Conservation (phyloP, 2,797 vertebrate species). For the Clarias laeviceps region DNA sequence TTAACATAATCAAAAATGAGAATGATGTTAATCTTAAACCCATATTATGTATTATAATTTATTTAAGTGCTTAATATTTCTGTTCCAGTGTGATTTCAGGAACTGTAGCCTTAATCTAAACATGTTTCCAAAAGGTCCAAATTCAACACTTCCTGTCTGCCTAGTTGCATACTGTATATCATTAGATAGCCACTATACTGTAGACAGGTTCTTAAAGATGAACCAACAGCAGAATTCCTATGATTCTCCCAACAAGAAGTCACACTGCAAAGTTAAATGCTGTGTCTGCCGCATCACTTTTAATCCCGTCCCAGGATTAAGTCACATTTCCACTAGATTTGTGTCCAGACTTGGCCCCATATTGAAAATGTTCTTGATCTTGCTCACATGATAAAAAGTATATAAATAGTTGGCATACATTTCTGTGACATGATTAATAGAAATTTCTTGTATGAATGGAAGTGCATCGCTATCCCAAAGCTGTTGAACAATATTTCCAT, state of each 20-base stretch:
- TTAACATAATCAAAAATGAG: neutral
- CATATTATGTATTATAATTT: neutral
- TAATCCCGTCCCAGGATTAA: constrained; percentile 6
- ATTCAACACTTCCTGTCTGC: neutral
- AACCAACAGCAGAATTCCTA: neutral
- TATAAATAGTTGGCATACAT: constrained; percentile 2
- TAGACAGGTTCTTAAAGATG: neutral
- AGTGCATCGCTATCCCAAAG: constrained; percentile 12
- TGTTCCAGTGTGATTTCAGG: neutral
- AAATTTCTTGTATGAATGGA: constrained; percentile 24
- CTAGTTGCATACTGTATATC: neutral
- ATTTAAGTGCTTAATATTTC: neutral
- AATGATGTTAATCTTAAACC: neutral
- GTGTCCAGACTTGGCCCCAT: neutral
- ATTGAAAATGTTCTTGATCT: neutral
- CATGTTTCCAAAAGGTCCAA: neutral
- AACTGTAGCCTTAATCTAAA: neutral
- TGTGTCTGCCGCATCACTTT: neutral
- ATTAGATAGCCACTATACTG: neutral
- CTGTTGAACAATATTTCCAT: neutral
- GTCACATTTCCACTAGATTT: neutral
- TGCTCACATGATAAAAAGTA: neutral
- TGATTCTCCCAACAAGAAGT: neutral
- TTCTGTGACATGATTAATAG: constrained; percentile 18
- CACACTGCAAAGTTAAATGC: neutral